These are phyloP conservation scores for Ochotona princeps DNA, from an alignment of 2,113 vertebrate species.

Conservation along the genomic window DNA sequence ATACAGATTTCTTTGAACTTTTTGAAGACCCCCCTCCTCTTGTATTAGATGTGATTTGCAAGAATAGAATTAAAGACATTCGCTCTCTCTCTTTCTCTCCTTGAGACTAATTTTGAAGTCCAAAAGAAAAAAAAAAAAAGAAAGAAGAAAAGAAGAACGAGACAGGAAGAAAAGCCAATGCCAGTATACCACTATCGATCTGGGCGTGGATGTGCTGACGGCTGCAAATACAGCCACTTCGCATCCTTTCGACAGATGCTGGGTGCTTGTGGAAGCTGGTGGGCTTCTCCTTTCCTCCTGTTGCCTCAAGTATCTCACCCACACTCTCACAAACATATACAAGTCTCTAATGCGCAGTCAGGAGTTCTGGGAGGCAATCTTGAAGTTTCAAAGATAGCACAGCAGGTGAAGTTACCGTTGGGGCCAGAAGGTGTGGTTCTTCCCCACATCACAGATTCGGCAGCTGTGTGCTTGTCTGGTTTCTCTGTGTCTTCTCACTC, in stretches of 20 bases:
- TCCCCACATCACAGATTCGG: not conserved
- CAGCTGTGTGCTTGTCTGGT: not conserved
- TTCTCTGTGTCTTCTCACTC: not conserved
- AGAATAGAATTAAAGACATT: constrained; percentile 41
- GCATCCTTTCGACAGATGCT: not conserved
- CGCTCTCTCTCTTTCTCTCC: not conserved
- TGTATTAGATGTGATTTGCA: constrained; percentile 43
- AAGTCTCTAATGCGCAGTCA: not conserved
- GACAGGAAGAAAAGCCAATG: not conserved
- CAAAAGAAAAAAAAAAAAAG: not conserved
- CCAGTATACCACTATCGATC: not conserved
- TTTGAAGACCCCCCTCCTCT: no score
- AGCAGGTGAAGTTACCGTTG: not conserved
- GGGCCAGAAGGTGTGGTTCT: not conserved
- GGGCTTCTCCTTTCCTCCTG: not conserved
- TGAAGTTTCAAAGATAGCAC: not conserved
- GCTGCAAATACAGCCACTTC: not conserved
- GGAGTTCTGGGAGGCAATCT: not conserved
- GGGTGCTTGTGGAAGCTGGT: no score
- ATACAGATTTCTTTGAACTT: no score
- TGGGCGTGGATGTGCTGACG: not conserved
- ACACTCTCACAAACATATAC: not conserved
- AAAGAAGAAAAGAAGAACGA: constrained; percentile 19
- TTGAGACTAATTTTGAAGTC: constrained; percentile 37
- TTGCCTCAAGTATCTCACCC: not conserved